Evolutionary conservation across 2,888 invertebrate species (phyloP).

Genomic region (Eupithecia abbreviata): DNA sequence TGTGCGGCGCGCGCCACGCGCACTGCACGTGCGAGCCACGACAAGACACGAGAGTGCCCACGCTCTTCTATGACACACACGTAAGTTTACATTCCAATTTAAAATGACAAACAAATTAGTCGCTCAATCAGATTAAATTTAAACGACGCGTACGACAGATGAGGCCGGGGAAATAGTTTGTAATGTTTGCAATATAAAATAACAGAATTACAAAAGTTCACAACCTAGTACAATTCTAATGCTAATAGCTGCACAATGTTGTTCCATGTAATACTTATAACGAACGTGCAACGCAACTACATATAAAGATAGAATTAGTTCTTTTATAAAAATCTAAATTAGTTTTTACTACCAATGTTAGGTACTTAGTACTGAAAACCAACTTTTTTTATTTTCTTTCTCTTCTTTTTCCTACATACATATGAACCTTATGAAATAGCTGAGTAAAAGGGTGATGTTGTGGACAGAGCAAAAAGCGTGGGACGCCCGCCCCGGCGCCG

Average conservation of each 20-base stretch:
- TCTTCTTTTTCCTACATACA: too few species aligned
- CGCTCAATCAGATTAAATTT: background rate
- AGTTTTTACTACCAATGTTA: background rate
- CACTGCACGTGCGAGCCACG: slow-evolving; percentile 72
- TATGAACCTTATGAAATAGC: background rate
- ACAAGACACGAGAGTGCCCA: slow-evolving; percentile 68
- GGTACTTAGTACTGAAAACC: background rate
- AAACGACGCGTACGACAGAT: background rate
- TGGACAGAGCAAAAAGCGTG: slow-evolving; percentile 72
- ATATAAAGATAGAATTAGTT: background rate
- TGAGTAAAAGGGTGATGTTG: slow-evolving; percentile 27
- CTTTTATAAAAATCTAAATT: background rate
- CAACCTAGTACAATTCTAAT: background rate
- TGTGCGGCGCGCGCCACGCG: slow-evolving; percentile 68
- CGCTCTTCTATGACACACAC: slow-evolving; percentile 77
- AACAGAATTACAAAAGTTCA: background rate
- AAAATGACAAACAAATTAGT: background rate
- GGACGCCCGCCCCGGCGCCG: slow-evolving; percentile 55
- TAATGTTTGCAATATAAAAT: background rate
- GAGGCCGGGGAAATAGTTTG: background rate
- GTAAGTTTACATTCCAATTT: slow-evolving; percentile 58
- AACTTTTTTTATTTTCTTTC: background rate
- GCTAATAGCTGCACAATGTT: background rate
- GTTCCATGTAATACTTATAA: too few species aligned
- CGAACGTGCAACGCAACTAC: too few species aligned